Evolutionary conservation across 2,888 invertebrate genomes (phyloP).

Genomic region (Drosophila colorata): DNA sequence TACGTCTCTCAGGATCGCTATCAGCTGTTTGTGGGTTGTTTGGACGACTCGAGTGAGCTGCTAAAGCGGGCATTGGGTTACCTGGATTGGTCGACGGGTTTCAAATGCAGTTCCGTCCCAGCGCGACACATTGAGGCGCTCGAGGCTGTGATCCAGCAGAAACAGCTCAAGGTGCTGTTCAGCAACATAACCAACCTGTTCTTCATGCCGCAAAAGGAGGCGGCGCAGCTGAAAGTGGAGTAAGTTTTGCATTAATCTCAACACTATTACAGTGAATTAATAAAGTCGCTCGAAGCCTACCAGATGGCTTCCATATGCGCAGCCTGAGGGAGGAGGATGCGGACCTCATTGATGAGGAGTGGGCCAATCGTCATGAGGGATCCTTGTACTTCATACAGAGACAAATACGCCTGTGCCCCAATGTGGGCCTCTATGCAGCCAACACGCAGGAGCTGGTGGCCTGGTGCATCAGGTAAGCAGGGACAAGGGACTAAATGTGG

Average conservation of each 20-base stretch:
- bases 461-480: slow-evolving; percentile 83
- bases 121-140: slow-evolving; percentile 58
- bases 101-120: slow-evolving; percentile 82
- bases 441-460: slow-evolving; percentile 77
- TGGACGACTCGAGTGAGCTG: slow-evolving; percentile 39
- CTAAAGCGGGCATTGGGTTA: slow-evolving; percentile 73
- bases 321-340: slow-evolving; percentile 69
- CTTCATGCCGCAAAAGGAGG: slow-evolving; percentile 67
- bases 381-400: slow-evolving; percentile 77
- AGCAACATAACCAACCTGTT: slow-evolving; percentile 69
- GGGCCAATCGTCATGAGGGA: slow-evolving; percentile 82
- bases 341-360: slow-evolving; percentile 67
- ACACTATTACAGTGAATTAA: neutral
- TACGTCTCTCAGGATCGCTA: slow-evolving; percentile 79
- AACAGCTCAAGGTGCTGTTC: slow-evolving; percentile 64
- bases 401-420: slow-evolving; percentile 76
- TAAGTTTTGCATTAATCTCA: slow-evolving; percentile 33
- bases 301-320: slow-evolving; percentile 60
- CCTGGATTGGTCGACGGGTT: slow-evolving; percentile 81
- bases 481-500: too few species aligned
- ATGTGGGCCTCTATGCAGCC: slow-evolving; percentile 76
- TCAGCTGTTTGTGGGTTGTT: slow-evolving; percentile 81
- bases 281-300: slow-evolving; percentile 55
- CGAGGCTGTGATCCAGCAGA: slow-evolving; percentile 63
- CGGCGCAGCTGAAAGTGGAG: slow-evolving; percentile 65